Evolutionary conservation across 2,797 vertebrate species (phyloP), one percentile per base, ranked within the genome.

Genomic region (Gobionotothen gibberifrons): DNA sequence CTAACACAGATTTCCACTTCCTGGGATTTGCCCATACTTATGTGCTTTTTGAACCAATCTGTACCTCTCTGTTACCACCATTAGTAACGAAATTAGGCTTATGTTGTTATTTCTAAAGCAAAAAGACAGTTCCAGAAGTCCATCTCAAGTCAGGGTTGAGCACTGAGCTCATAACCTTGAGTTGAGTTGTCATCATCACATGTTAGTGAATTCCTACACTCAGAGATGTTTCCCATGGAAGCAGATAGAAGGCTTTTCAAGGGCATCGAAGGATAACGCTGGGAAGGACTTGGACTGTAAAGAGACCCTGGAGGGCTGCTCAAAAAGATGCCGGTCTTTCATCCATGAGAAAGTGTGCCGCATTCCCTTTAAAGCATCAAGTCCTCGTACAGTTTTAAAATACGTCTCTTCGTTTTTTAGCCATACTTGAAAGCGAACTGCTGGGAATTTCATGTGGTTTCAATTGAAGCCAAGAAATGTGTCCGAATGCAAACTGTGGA

Each of bases 271-370:
- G 71, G 84, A 64, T 65, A 81, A 71, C 48, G 26, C 53, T 61
- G 46, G 39, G 58, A 79, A 69, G 55, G 54, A 69, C 66, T 65
- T 67, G 53, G 65, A 66, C 68, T 59, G 26, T 74, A 32, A 82
- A 82, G 61, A 70, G 63, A 55, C 72, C 70, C 79, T 15, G 51
- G 48, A 74, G 80, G 61, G 44, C 44, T 81, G 73, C 55, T 79
- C 46, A 73, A 79, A 48, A 74, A 74, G 40, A 82, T 67, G 60
- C 67, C 54, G 69, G 58, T 62, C 57, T 80, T 83, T 86, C 68
- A 85, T 87, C 71, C 84, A 67, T 58, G 53, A 81, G 60, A 63
- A 77, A 61, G 62, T 69, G 72, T 66, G 29, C 53, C 65, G 49
- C 58, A 56, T 77, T 57, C 72, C 53, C 64, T 22, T 47, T 61